phyloP scores from a whole-genome alignment of 2,797 vertebrate species.

The Tapirus indicus region DNA sequence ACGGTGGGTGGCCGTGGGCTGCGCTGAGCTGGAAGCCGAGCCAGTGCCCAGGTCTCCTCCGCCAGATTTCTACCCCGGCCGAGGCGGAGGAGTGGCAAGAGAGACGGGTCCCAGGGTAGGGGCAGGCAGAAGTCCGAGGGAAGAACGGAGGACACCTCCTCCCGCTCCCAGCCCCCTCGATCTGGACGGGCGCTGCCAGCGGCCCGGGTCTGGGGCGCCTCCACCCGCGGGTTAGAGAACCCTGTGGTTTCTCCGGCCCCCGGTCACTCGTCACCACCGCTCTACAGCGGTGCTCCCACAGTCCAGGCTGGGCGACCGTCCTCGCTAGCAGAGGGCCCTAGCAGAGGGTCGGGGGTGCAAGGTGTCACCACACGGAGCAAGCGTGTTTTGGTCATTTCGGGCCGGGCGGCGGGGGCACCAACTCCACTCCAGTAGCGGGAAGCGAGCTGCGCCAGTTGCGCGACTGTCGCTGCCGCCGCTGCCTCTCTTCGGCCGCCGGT shows the following conservation, averaged over 20 bases:
- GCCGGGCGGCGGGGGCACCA: neutral
- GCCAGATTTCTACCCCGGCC: neutral
- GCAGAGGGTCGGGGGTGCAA: neutral
- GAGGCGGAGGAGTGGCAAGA: neutral
- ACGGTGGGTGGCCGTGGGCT: neutral
- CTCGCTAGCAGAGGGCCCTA: neutral
- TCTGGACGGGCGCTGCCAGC: neutral
- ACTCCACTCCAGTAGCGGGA: constrained; percentile 38
- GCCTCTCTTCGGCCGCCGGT: neutral
- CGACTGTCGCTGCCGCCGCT: neutral
- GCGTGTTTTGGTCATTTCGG: neutral
- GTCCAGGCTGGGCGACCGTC: neutral
- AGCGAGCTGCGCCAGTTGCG: constrained; percentile 57
- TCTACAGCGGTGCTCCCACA: constrained; percentile 4
- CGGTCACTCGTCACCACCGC: constrained; percentile 74
- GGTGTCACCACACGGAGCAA: neutral
- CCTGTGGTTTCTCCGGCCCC: neutral
- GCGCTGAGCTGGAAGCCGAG: neutral
- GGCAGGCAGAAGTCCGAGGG: neutral
- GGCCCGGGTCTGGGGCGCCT: constrained; percentile 32
- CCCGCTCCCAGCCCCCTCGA: neutral
- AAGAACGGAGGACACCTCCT: neutral
- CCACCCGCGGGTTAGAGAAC: neutral
- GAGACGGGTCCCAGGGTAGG: neutral
- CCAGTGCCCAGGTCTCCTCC: neutral